Base-by-base conservation (phyloP, 2,797 vertebrate genomes). In the Novumbra hubbsi region DNA sequence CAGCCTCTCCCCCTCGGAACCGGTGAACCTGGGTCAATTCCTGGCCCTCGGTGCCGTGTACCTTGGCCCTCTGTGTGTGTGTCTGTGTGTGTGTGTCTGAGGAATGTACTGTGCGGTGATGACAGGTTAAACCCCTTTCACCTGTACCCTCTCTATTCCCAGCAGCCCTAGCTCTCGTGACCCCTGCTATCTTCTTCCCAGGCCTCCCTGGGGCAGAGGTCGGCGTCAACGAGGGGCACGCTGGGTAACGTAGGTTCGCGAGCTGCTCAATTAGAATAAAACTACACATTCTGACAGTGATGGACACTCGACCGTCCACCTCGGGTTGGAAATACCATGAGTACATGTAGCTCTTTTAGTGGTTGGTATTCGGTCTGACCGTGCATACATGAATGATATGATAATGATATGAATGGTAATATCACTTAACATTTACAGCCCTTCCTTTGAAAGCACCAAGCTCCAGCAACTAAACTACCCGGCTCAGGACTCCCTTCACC, bases 241-340 rank as follows among this genome's bases (percentile, higher is more conserved):
- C 79, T 78, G 76, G 76, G 73, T 73, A 75, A 77, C 71, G 73
- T 81, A 60, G 68, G 73, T 75, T 81, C 67, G 14, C 70, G 50
- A 63, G 55, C 34, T 27, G 73, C 49, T 75, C 72, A 73, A 32
- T 75, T 73, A 71, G 76, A 76, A 79, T 77, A 81, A 70, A 71
- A 52, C 30, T 68, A 70, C 72, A 50, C 73, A 62, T 71, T 66
- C 77, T 52, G 62, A 64, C 62, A 64, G 62, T 64, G 62, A 64
- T 64, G 11, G 27, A 63, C 27, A 14, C 7, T 8, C 15, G 27
- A 12, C 27, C 27, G 12, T 63, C 32, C 24, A 12, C n/a, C n/a
- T 57, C n/a, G 24, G n/a, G 5, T 21, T 24, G n/a, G n/a, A 8
- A 57, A 57, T 24, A 3, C n/a, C 2, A 57, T 57, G 52, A 21